Base-by-base conservation (phyloP, 2,113 vertebrate genomes). In the Tetrax tetrax region DNA sequence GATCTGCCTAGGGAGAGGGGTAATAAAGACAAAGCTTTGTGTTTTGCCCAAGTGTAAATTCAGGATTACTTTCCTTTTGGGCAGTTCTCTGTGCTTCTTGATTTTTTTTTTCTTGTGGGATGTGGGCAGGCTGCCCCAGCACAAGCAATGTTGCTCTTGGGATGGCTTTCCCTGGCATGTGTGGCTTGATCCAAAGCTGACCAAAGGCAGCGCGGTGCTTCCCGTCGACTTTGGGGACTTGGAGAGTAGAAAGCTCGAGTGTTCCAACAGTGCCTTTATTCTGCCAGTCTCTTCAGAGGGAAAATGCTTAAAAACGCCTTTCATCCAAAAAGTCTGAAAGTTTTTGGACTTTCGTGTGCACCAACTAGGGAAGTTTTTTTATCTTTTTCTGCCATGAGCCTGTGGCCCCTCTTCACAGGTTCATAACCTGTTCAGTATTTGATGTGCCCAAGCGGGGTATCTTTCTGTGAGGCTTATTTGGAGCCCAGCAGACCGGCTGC, bases 131-230 rank as follows among this genome's bases (percentile, higher is more conserved):
- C 61, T 69, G 37, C 23, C 31, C 47, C 41, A 43, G 59, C 65
- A 74, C 29, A 60, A 82, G 48, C 43, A 22, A 9, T 53, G 33
- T 43, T 87, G 4, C 50, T 35, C 51, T 83, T 78, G 71, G 69
- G 53, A 21, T 51, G n/a, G 56, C 80, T 95, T 94, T 87, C 33
- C 16, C 51, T 77, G 57, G 93, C 68, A 60, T 90, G 41, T 51
- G 45, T 69, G 76, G 83, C 86, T 93, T 81, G 69, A 95, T 93
- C 65, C 92, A 61, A 28, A 64, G 80, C 72, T 96, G 94, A 81
- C 89, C 81, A 82, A 92, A 95, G 88, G 61, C 79, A 48, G 3
- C 1, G 10, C 3, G 2, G 2, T 56, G 77, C 41, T 78, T 87
- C 79, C 78, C 23, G 18, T 51, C 37, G 82, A 9, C 78, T 74